Conservation (phyloP, 2,113 vertebrate genomes). For the Oncorhynchus nerka region DNA sequence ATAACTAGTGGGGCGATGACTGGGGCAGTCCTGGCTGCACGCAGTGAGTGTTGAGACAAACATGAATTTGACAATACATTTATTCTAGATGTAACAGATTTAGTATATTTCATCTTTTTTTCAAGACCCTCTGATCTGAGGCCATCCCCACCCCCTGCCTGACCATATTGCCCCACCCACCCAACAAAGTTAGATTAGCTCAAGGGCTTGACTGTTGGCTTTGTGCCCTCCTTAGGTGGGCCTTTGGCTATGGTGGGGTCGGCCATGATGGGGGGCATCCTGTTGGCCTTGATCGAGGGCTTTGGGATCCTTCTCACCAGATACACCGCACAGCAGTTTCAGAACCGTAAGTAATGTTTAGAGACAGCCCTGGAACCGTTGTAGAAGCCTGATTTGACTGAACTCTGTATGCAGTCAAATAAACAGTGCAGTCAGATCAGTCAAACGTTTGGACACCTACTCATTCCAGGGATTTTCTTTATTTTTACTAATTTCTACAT, state of each 20-base stretch:
- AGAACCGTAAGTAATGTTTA: slow-evolving; percentile 79
- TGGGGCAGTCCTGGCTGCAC: slow-evolving; percentile 91
- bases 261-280: slow-evolving; percentile 93
- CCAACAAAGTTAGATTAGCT: slow-evolving; percentile 72
- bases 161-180: slow-evolving; percentile 85
- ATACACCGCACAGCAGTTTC: slow-evolving; percentile 88
- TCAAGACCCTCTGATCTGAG: slow-evolving; percentile 78
- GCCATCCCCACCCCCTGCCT: slow-evolving; percentile 84
- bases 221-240: slow-evolving; percentile 76
- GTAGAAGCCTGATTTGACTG: too few relatives aligned
- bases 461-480: too few relatives aligned
- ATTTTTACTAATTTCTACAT: too few relatives aligned
- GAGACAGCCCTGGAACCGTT: background rate
- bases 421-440: background rate
- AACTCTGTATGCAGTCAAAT: background rate
- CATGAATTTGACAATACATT: background rate
- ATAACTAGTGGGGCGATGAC: slow-evolving; percentile 96
- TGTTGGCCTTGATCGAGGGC: slow-evolving; percentile 93
- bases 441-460: too few relatives aligned
- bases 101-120: too few relatives aligned
- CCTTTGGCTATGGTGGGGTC: slow-evolving; percentile 94
- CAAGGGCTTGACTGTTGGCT: background rate
- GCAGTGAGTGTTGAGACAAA: slow-evolving; percentile 80
- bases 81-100: too few relatives aligned
- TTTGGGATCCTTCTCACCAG: slow-evolving; percentile 93